Evolutionary conservation across 2,797 vertebrate species (phyloP), one percentile per base, ranked within the genome.

Genomic region (Poeciliopsis turneri): DNA sequence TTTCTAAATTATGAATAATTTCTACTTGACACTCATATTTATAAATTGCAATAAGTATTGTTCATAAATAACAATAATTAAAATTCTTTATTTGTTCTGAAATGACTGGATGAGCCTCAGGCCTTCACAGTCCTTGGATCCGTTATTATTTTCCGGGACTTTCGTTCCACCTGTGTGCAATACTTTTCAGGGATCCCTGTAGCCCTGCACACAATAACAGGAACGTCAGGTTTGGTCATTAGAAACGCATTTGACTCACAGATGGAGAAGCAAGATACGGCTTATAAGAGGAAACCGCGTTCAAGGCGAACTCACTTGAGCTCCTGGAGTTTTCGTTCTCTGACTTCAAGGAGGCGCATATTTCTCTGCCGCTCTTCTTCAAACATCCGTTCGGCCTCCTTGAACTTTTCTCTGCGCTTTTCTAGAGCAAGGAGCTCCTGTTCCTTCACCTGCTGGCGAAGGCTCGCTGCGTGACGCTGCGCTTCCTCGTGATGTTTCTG

Each of bases 161-260:
- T 97, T 74, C 92, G 92, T 78, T 97, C 96, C 71, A 97, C 96
- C 75, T 96, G 90, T 0, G 78, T 88, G 78, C 96, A 96, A 86
- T 98, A 98, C 73, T 96, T 97, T 46, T 97, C 96, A 0, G 97
- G 93, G 46, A 98, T 94, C 3, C 97, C 96, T 0, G 93, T 93
- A 1, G 94, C 95, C 94, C 97, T 98, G 94, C 12, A 72, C 10
- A 80, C 12, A 81, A 33, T 46, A 6, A 84, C 3, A 81, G 64
- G 78, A 18, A 70, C 0, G 2, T 75, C 16, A 82, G 30, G 0
- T 75, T 70, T 8, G 23, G 39, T 39, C 2, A 39, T 9, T 51
- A 9, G n/a, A 28, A 47, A 57, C 5, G 6, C 2, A 39, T 9
- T 51, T 12, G n/a, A 25, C 59, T 47, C 3, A 3, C 20, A 36